Evolutionary conservation across 1,140 invertebrate genomes (phyloP).

Genomic region (Monomorium pharaonis): DNA sequence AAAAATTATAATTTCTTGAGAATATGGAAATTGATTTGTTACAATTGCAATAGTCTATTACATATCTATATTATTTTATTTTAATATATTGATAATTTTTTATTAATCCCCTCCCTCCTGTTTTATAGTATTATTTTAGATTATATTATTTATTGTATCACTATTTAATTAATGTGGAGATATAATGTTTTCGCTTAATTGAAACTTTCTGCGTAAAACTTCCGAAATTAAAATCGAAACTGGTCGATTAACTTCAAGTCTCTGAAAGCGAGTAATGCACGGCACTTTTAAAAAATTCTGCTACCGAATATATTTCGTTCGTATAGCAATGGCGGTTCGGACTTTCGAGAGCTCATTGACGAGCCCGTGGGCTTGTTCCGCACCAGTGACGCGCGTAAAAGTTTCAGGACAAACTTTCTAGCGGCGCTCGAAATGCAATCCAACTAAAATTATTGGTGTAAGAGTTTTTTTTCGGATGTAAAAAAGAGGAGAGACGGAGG

Average conservation of each 20-base stretch:
- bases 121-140: background rate
- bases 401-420: slow-evolving; percentile 69
- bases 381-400: slow-evolving; percentile 61
- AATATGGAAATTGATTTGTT: background rate
- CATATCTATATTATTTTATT: background rate
- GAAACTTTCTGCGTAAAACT: background rate
- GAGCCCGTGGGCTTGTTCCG: slow-evolving; percentile 63
- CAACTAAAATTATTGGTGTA: slow-evolving; percentile 59
- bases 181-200: background rate
- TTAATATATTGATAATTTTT: background rate
- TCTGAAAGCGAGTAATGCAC: slow-evolving; percentile 19
- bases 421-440: slow-evolving; percentile 60
- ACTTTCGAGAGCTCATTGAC: slow-evolving; percentile 54
- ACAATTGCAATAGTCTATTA: background rate
- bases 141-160: background rate
- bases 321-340: slow-evolving; percentile 27
- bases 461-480: slow-evolving; percentile 48
- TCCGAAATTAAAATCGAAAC: slow-evolving; percentile 13
- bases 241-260: slow-evolving; percentile 3
- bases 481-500: background rate
- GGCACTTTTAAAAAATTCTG: slow-evolving; percentile 39
- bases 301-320: slow-evolving; percentile 36
- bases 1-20: too few relatives aligned
- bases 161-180: background rate
- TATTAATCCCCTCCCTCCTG: background rate